A percentile compares a stretch with the other conserved stretches of the same genome.
phyloP scores from a whole-genome alignment of 2,113 vertebrate genomes.

The Pedionomus torquatus region DNA sequence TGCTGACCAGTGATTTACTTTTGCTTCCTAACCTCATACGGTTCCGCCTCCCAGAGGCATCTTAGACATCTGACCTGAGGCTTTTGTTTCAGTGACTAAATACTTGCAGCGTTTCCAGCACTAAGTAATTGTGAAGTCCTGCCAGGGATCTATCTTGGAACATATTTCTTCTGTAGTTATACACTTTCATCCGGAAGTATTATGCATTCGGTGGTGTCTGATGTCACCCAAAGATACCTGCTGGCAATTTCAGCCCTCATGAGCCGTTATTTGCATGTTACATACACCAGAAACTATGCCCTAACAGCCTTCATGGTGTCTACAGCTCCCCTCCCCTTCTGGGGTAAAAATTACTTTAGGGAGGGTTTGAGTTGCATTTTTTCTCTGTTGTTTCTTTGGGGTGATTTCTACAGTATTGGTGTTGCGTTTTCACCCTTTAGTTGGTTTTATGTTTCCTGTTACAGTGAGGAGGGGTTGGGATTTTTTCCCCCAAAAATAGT shows the following conservation, averaged over 20 bases:
- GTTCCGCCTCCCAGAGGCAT: slow-evolving; percentile 53
- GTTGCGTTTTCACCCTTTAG: neutral
- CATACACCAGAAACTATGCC: slow-evolving; percentile 54
- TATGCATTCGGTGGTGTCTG: slow-evolving; percentile 23
- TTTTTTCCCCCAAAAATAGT: neutral
- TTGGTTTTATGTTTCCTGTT: neutral
- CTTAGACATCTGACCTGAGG: slow-evolving; percentile 35
- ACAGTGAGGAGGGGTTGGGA: neutral
- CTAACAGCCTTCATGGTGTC: neutral
- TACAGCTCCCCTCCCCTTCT: neutral
- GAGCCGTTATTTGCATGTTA: slow-evolving; percentile 48
- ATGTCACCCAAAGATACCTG: slow-evolving; percentile 48
- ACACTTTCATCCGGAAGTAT: slow-evolving; percentile 62
- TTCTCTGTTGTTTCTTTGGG: neutral
- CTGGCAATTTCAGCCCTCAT: slow-evolving; percentile 17
- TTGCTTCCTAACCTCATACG: slow-evolving; percentile 50
- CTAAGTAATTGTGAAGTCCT: slow-evolving; percentile 55
- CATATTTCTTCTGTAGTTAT: slow-evolving; percentile 54
- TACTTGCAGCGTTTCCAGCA: slow-evolving; percentile 14
- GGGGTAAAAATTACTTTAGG: neutral
- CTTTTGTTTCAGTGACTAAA: slow-evolving; percentile 62
- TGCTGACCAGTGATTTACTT: slow-evolving; percentile 51
- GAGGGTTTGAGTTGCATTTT: neutral
- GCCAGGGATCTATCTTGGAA: slow-evolving; percentile 60
- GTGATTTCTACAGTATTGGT: neutral